Base-by-base conservation (phyloP, 2,888 invertebrate species). In the Parnassius glacialis region DNA sequence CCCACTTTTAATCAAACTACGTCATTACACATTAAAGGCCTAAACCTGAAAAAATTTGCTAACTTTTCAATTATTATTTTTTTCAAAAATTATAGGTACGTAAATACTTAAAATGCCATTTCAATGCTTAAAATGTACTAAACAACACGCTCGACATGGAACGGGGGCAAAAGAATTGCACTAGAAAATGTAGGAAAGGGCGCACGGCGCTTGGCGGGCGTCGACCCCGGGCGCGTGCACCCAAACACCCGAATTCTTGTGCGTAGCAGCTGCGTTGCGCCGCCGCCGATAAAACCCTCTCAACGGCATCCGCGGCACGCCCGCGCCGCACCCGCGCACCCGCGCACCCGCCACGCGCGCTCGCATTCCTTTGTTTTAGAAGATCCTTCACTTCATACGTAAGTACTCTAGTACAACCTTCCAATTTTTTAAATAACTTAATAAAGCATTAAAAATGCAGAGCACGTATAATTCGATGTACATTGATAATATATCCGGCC, bases 211-310 rank as follows among this genome's bases (percentile, higher is more conserved):
- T 78, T 70, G 68, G 68, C 79, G 85, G 81, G 73, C 83, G 68
- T 72, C 73, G 80, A 84, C 81, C 83, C 75, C 70, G 67, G 56
- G 62, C 68, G 70, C 67, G 68, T 71, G 75, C 78, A 74, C 78
- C 78, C 77, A 78, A 83, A 85, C 83, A 84, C 75, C 83, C 84
- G 78, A 87, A 89, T 89, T 84, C 81, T 83, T 85, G 78, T 79
- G 86, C 88, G 86, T 87, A 83, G 82, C 81, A 77, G 76, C 80
- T 79, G 80, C 77, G 75, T 78, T 48, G 75, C 71, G 50, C 48
- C 13, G 13, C 16, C 62, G 67, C 64, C 67, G 70, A 52, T 54
- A 77, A 79, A 79, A 76, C 79, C 75, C 80, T 79, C 78, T 76
- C 74, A 76, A 76, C 78, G 83, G 84, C 80, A 83, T 84, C 81